phyloP scores from a whole-genome alignment of 2,888 invertebrate genomes.

The Temnothorax ravouxi region DNA sequence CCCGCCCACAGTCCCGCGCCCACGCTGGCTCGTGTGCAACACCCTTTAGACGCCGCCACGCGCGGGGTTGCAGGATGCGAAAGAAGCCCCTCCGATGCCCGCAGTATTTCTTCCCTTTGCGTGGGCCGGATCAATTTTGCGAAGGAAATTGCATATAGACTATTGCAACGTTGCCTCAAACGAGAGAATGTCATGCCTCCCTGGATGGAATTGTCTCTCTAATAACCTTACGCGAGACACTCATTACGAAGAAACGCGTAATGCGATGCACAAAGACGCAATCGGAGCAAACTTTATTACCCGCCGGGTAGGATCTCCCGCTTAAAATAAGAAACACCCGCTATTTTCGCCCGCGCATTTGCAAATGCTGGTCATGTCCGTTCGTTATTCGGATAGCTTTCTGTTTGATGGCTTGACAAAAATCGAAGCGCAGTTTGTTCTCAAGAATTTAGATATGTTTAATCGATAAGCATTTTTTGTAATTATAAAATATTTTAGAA shows the following conservation, averaged over 20 bases:
- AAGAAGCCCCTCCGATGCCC: constrained; percentile 43
- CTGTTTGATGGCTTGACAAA: not conserved
- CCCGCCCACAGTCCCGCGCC: constrained; percentile 50
- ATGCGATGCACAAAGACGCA: constrained; percentile 48
- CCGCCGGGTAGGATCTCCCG: constrained; percentile 2
- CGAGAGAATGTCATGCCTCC: constrained; percentile 51
- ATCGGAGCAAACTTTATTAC: constrained; percentile 49
- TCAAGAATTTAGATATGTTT: not conserved
- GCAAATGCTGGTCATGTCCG: constrained; percentile 30
- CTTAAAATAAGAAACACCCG: constrained; percentile 32
- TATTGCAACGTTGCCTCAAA: constrained; percentile 57
- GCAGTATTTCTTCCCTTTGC: constrained; percentile 58
- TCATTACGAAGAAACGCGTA: constrained; percentile 46
- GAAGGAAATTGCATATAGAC: constrained; percentile 59
- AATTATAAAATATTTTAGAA: not conserved
- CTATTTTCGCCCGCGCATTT: constrained; percentile 32
- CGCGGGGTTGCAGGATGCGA: constrained; percentile 51
- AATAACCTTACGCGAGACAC: constrained; percentile 53
- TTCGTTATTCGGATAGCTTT: not conserved
- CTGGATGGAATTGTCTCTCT: constrained; percentile 45
- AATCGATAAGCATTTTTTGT: not conserved
- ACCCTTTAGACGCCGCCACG: constrained; percentile 26
- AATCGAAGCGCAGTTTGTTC: constrained; percentile 15
- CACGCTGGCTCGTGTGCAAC: constrained; percentile 32
- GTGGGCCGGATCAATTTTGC: constrained; percentile 59